phyloP scores from a whole-genome alignment of 2,113 vertebrate species.

The Pipa parva region DNA sequence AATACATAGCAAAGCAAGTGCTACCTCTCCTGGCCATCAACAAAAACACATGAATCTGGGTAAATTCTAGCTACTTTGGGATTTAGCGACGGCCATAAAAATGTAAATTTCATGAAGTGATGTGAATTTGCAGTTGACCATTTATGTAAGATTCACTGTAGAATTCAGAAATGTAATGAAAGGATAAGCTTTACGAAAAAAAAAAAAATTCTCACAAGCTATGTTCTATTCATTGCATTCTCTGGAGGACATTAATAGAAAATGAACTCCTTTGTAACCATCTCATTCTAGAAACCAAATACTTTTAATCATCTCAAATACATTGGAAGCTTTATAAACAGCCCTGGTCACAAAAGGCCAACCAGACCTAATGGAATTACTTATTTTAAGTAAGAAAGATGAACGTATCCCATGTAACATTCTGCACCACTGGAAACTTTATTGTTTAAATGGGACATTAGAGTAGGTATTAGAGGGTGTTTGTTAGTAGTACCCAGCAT shows the following conservation, averaged over 20 bases:
- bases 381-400: conserved; percentile 13
- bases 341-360: conserved; percentile 15
- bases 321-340: conserved; percentile 18
- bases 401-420: background rate
- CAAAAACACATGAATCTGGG: too few species aligned
- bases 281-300: conserved; percentile 26
- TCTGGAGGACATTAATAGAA: conserved; percentile 13
- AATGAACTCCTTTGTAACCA: conserved; percentile 18
- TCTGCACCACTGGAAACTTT: background rate
- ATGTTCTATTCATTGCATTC: conserved; percentile 12
- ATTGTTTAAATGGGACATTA: too few species aligned
- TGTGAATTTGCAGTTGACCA: too few species aligned
- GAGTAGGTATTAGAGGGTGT: too few species aligned
- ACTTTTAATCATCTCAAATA: conserved; percentile 18
- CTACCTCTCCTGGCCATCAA: too few species aligned
- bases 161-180: conserved; percentile 13
- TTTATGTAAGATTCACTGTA: background rate
- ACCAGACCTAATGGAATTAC: conserved; percentile 10
- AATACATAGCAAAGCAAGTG: too few species aligned
- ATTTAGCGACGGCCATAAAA: too few species aligned
- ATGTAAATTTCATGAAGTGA: too few species aligned
- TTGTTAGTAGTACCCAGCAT: too few species aligned
- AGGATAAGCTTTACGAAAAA: background rate
- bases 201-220: conserved; percentile 2
- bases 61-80: too few species aligned